Percentiles rank a stretch among this genome's conserved stretches.
Conservation (phyloP, 2,797 vertebrate species). For the Distichodus sexfasciatus region DNA sequence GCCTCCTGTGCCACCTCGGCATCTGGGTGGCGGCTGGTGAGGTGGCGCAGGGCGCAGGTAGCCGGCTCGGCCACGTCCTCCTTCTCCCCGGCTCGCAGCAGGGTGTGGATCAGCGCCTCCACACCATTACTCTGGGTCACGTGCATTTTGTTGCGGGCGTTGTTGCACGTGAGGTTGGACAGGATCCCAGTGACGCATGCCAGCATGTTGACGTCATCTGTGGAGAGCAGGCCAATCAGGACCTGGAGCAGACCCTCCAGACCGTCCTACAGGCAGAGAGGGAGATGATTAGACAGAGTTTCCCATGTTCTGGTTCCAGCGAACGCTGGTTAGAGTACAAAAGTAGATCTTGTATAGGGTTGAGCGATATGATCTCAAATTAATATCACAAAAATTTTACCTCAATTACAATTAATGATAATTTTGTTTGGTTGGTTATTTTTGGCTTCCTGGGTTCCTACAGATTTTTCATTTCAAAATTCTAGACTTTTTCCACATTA, state of each 20-base stretch:
- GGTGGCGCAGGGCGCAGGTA: conserved; percentile 90
- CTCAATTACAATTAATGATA: no score
- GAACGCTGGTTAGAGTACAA: no score
- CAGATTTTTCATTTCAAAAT: no score
- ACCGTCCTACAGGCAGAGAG: conserved; percentile 77
- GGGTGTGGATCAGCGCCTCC: conserved; percentile 91
- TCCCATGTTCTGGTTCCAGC: no score
- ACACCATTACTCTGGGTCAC: conserved; percentile 92
- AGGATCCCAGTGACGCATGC: conserved; percentile 94
- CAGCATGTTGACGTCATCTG: conserved; percentile 91
- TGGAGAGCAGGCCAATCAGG: conserved; percentile 87
- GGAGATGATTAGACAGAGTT: no score
- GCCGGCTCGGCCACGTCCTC: conserved; percentile 94
- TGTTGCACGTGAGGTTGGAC: conserved; percentile 98
- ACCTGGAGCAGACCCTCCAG: conserved; percentile 90
- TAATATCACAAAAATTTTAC: no score
- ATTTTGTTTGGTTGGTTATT: no score
- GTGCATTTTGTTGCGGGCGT: conserved; percentile 91
- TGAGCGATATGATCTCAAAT: no score
- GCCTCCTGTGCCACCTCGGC: conserved; percentile 91
- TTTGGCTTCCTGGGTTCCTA: no score
- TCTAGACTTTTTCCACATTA: no score
- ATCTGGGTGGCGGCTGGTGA: conserved; percentile 93
- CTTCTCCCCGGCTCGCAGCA: conserved; percentile 87
- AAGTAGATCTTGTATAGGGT: no score